Conservation (phyloP, 2,888 invertebrate genomes). For the Suillia variegata region DNA sequence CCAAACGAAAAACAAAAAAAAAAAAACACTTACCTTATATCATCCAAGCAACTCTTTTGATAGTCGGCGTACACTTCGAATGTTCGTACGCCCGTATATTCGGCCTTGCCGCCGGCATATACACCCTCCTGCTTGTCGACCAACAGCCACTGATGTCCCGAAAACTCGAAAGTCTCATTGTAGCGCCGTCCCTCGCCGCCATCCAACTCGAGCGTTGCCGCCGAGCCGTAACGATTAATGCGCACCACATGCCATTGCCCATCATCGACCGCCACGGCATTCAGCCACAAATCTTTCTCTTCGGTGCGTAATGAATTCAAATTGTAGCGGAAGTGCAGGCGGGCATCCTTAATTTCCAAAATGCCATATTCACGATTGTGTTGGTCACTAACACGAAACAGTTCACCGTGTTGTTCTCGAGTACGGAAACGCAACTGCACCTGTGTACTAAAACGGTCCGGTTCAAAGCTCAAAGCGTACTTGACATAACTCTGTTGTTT, state of each 20-base stretch:
- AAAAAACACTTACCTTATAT: slow-evolving; percentile 62
- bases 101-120: slow-evolving; percentile 94
- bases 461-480: slow-evolving; percentile 92
- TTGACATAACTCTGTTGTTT: slow-evolving; percentile 95
- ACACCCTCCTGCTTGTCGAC: slow-evolving; percentile 95
- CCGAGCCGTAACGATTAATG: slow-evolving; percentile 89
- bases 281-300: slow-evolving; percentile 88
- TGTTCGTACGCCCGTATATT: slow-evolving; percentile 90
- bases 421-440: slow-evolving; percentile 93
- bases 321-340: slow-evolving; percentile 90
- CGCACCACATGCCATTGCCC: slow-evolving; percentile 97
- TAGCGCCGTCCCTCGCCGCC: slow-evolving; percentile 93
- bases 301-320: slow-evolving; percentile 89
- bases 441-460: slow-evolving; percentile 89
- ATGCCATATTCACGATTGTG: slow-evolving; percentile 94
- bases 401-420: slow-evolving; percentile 88
- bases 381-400: slow-evolving; percentile 92
- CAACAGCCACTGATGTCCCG: slow-evolving; percentile 88
- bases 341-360: slow-evolving; percentile 86
- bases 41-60: slow-evolving; percentile 81
- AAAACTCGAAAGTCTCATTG: slow-evolving; percentile 89
- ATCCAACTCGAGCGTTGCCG: slow-evolving; percentile 89
- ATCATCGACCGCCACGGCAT: slow-evolving; percentile 88
- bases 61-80: slow-evolving; percentile 95
- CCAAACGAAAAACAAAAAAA: slow-evolving; percentile 1